A percentile compares a stretch with the other conserved stretches of the same genome.
Conservation (phyloP, 2,888 invertebrate genomes). For the Agrochola litura region DNA sequence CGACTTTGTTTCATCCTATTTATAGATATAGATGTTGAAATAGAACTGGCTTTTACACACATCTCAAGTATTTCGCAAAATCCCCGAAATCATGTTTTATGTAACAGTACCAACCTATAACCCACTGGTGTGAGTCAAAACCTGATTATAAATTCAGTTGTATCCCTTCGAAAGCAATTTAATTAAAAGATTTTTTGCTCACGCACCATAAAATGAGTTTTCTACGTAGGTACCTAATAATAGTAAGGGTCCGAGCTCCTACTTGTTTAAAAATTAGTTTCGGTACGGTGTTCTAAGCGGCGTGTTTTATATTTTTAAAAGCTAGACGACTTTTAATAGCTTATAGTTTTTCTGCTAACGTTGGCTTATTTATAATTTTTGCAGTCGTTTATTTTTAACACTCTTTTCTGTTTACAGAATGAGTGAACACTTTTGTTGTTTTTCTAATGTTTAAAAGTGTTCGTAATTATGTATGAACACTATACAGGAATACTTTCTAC, state of each 20-base stretch:
- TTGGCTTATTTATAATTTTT: conserved; percentile 30
- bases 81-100: neutral
- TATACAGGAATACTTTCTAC: neutral
- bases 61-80: neutral
- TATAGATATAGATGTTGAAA: neutral
- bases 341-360: conserved; percentile 42
- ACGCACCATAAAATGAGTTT: conserved; percentile 83
- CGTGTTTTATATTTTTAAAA: conserved; percentile 68
- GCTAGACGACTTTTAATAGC: conserved; percentile 55
- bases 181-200: conserved; percentile 76
- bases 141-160: conserved; percentile 41
- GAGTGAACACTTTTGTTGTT: conserved; percentile 1
- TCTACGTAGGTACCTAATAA: conserved; percentile 64
- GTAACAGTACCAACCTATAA: conserved; percentile 5
- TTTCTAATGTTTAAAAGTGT: neutral
- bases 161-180: conserved; percentile 67
- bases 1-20: neutral
- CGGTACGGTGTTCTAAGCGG: conserved; percentile 72
- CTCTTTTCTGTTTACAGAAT: conserved; percentile 24
- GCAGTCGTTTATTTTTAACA: conserved; percentile 11
- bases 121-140: conserved; percentile 36
- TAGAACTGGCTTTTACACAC: neutral
- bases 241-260: conserved; percentile 54
- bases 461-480: neutral
- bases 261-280: conserved; percentile 75